Evolutionary conservation across 2,888 invertebrate species (phyloP), one percentile per base, ranked within the genome.

Genomic region (Nymphalis polychloros): DNA sequence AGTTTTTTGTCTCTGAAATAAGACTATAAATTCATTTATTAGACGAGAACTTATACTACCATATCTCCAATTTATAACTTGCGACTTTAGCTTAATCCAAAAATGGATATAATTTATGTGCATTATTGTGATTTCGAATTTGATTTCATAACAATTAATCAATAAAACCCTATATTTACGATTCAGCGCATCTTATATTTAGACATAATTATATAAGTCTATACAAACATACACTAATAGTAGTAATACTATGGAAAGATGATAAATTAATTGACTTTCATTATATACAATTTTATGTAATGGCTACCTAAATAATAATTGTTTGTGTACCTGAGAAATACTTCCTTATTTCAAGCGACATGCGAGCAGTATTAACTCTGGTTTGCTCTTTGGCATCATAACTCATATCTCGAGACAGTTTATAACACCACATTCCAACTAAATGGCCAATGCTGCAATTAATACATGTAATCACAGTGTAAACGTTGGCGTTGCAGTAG

Each of bases 361-460:
- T 66, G 64, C 66, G 57, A 66, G 52, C 59, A 66, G 47, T 62
- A 72, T 72, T 70, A 75, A 70, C 59, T 70, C 68, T 61, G 63
- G 66, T 65, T 70, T 75, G 72, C 75, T 68, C 73, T 72, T 72
- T 73, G 72, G 67, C 72, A 71, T 70, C 75, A 73, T 75, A 75
- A 72, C 61, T 73, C 67, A 73, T 68, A 70, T 69, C 72, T 68
- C 61, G 67, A 69, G 64, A 68, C 68, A 62, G 64, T 68, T 70
- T 73, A 70, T 68, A 69, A 71, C 64, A 69, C 70, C 64, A 71
- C 67, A 73, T 74, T 73, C 69, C 71, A 69, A 59, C 64, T 68
- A 74, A 71, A 70, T 72, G 66, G 68, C 72, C 70, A 70, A 65
- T 66, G 60, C 68, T 60, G 68, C 72, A 72, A 72, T 72, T 72